Evolutionary conservation across 1,140 invertebrate species (phyloP), one percentile per base, ranked within the genome.

Genomic region (Nephila pilipes): DNA sequence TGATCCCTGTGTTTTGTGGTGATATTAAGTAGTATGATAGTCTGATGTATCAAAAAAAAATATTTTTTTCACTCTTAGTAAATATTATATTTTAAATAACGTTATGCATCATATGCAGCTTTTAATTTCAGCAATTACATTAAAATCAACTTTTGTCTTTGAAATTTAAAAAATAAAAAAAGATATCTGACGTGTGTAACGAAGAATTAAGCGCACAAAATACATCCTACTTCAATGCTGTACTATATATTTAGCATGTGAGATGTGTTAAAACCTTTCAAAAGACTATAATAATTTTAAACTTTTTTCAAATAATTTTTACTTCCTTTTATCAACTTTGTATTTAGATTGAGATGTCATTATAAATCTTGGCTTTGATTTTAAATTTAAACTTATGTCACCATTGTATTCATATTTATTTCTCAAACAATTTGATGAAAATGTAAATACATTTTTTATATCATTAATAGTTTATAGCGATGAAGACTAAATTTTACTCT

Each of bases 191-290:
- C 25, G 63, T 65, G 46, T 55, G n/a, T 18, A n/a, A 55, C 16
- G 38, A 55, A 25, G 80, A 38, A 38, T 55, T n/a, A 81, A 81
- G 80, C 80, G 80, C 80, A 81, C 80, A 81, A 81, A 81, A 81
- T 81, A 81, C 46, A 81, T 81, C 80, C 80, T 81, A 81, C 80
- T 81, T 81, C 80, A 25, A 81, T 54, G 80, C 80, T 54, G 38
- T 75, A 75, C 69, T 75, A 32, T 75, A 32, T 75, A 65, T 29
- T 8, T 65, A 65, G 63, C 63, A 65, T 65, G 63, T 29, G 63
- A 25, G n/a, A 65, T 65, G 63, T 29, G 63, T 65, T 65, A 65
- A 29, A 65, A 65, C n/a, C 25, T 65, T 6, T 46, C 46, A 46
- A 46, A 46, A 46, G 46, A 46, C 6, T 46, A 46, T 10, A 46